Evolutionary conservation across 2,888 invertebrate species (phyloP).

Genomic region (Spicauda simplicius): DNA sequence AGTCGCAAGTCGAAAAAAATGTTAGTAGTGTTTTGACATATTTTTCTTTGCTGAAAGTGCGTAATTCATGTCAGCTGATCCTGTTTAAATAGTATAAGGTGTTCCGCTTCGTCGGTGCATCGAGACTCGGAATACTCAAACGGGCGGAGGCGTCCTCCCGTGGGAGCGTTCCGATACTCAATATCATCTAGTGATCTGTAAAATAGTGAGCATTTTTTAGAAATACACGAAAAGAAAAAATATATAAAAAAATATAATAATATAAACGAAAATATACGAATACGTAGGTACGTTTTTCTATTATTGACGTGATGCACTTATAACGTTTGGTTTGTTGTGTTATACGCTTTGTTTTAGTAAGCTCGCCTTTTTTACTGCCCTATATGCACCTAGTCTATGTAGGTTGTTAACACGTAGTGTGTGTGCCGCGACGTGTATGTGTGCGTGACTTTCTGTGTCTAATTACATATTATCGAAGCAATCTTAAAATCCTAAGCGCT

Average conservation of each 20-base stretch:
- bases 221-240: conserved; percentile 58
- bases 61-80: conserved; percentile 85
- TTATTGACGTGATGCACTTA: conserved; percentile 80
- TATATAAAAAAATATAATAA: conserved; percentile 51
- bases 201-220: conserved; percentile 76
- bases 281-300: conserved; percentile 69
- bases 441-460: conserved; percentile 44
- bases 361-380: conserved; percentile 62
- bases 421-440: conserved; percentile 49
- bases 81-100: conserved; percentile 65
- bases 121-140: conserved; percentile 74
- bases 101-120: conserved; percentile 44
- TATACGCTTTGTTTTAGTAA: conserved; percentile 79
- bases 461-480: conserved; percentile 19
- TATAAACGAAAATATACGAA: conserved; percentile 59
- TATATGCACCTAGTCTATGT: conserved; percentile 67
- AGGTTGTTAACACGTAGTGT: conserved; percentile 44
- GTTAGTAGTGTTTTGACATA: conserved; percentile 86
- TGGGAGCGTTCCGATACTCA: conserved; percentile 74
- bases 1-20: conserved; percentile 84
- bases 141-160: conserved; percentile 56
- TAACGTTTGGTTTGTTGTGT: conserved; percentile 68
- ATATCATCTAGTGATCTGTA: conserved; percentile 66
- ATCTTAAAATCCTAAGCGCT: conserved; percentile 40
- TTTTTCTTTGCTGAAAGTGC: conserved; percentile 86